These are phyloP conservation scores for Choloepus hoffmanni DNA, from an alignment of 2,113 vertebrate genomes.

Conservation along the genomic window DNA sequence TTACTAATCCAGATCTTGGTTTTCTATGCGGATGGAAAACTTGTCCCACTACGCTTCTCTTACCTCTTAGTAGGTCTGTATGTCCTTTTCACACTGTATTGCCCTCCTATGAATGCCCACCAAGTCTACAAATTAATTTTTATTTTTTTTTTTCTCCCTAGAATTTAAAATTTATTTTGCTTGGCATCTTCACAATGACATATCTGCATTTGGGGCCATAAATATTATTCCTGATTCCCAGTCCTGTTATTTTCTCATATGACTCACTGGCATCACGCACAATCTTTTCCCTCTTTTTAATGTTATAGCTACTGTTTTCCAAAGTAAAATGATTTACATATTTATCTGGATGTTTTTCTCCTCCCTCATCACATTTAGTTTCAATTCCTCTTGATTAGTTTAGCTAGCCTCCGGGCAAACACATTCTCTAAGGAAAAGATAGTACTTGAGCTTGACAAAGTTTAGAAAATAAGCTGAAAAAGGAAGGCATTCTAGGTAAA, in stretches of 20 bases:
- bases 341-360: slow-evolving; percentile 62
- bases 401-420: slow-evolving; percentile 73
- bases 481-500: slow-evolving; percentile 25
- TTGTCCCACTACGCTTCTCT: background rate
- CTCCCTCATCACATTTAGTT: slow-evolving; percentile 67
- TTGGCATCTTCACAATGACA: background rate
- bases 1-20: background rate
- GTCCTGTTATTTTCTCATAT: background rate
- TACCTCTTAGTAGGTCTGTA: background rate
- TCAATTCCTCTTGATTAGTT: slow-evolving; percentile 76
- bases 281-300: slow-evolving; percentile 34
- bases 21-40: background rate
- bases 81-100: background rate
- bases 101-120: background rate
- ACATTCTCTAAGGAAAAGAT: slow-evolving; percentile 61
- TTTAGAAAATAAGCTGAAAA: slow-evolving; percentile 73
- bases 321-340: slow-evolving; percentile 76
- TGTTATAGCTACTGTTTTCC: slow-evolving; percentile 64
- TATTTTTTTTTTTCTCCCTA: background rate
- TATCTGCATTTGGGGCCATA: slow-evolving; percentile 16
- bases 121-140: background rate
- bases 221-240: background rate
- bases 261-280: slow-evolving; percentile 10
- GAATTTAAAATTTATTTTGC: background rate
- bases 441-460: slow-evolving; percentile 38